phyloP scores from a whole-genome alignment of 64 coral and sea anemone species.

The Dendrophyllia cribrosa region DNA sequence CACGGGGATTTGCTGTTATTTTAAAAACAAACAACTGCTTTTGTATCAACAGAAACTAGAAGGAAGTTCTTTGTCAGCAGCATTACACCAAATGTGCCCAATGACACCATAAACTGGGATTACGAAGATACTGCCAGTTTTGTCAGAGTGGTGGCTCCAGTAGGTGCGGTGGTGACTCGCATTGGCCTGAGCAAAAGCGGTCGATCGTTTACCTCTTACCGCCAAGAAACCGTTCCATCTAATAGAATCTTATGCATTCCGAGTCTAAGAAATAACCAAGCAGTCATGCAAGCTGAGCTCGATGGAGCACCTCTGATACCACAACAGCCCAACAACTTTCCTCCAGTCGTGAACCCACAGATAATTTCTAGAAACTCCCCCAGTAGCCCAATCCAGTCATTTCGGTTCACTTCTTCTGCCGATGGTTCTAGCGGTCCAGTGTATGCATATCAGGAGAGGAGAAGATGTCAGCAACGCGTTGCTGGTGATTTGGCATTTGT shows the following conservation, averaged over 20 bases:
- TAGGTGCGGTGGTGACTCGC: not conserved
- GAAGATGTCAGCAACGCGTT: not conserved
- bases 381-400: not conserved
- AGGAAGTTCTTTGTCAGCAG: conserved; percentile 62
- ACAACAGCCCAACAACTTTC: not conserved
- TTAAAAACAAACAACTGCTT: too few relatives aligned
- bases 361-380: not conserved
- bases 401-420: conserved; percentile 4
- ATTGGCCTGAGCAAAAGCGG: not conserved
- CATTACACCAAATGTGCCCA: conserved; percentile 30
- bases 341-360: not conserved
- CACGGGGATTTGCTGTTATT: too few relatives aligned
- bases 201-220: not conserved
- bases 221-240: not conserved
- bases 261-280: not conserved
- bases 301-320: conserved; percentile 3
- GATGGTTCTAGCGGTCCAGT: not conserved
- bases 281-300: not conserved
- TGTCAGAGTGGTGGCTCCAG: not conserved
- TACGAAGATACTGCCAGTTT: not conserved
- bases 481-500: not conserved
- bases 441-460: not conserved
- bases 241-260: conserved; percentile 15
- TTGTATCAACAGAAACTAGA: not conserved
- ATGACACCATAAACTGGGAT: conserved; percentile 5